These are phyloP conservation scores for Strigamia transsilvanica DNA, from an alignment of 2,888 invertebrate genomes.

Conservation along the genomic window DNA sequence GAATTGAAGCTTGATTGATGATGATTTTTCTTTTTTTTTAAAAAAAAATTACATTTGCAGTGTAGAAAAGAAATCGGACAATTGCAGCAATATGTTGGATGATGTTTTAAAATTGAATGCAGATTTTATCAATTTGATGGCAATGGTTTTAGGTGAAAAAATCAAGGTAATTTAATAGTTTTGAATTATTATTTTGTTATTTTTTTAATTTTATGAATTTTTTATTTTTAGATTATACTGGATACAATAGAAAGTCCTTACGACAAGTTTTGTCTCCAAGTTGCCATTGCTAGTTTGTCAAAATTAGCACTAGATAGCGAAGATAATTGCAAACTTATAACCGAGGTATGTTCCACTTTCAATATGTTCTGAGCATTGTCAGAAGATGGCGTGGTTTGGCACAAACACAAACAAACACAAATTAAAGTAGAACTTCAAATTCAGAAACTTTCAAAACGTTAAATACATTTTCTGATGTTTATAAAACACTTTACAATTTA, in stretches of 20 bases:
- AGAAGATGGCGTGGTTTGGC: no score
- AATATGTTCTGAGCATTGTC: not conserved
- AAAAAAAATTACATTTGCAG: not conserved
- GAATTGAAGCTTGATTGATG: not conserved
- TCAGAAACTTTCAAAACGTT: no score
- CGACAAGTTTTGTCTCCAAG: constrained; percentile 62
- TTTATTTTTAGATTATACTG: constrained; percentile 70
- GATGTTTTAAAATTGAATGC: not conserved
- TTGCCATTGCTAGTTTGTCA: constrained; percentile 58
- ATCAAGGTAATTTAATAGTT: not conserved
- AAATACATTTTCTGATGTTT: no score
- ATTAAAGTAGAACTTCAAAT: not conserved
- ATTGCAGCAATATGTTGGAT: not conserved
- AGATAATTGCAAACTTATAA: constrained; percentile 77
- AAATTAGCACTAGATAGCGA: constrained; percentile 74
- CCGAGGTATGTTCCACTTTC: constrained; percentile 68
- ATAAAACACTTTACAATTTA: no score
- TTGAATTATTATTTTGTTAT: not conserved
- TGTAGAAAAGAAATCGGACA: not conserved
- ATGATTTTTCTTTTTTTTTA: not conserved
- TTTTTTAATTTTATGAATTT: constrained; percentile 42
- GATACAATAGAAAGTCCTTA: constrained; percentile 70
- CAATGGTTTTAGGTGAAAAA: not conserved
- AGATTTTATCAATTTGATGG: not conserved
- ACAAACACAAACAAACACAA: not conserved